phyloP scores from a whole-genome alignment of 2,797 vertebrate species.

The Enteromius mattozi region DNA sequence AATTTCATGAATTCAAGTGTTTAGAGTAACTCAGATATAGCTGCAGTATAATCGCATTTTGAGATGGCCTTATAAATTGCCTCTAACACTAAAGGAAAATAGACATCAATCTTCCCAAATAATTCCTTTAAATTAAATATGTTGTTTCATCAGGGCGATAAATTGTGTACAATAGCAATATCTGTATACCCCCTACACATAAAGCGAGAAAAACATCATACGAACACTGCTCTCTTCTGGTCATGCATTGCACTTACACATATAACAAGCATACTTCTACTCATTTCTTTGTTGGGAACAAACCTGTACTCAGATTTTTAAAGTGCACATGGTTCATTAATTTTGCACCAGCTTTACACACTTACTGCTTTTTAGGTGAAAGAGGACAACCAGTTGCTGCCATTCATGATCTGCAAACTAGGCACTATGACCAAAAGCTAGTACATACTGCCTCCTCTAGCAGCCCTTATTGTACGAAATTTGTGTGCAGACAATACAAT shows the following conservation, averaged over 20 bases:
- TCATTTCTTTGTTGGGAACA: slow-evolving; percentile 46
- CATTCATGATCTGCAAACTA: neutral
- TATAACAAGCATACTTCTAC: slow-evolving; percentile 37
- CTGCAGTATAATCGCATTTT: slow-evolving; percentile 40
- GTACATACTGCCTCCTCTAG: neutral
- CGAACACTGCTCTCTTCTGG: slow-evolving; percentile 45
- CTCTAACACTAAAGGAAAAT: slow-evolving; percentile 3
- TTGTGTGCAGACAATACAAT: slow-evolving; percentile 22
- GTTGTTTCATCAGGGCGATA: neutral
- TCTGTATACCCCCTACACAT: slow-evolving; percentile 40
- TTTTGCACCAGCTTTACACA: neutral
- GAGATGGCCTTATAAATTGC: slow-evolving; percentile 34
- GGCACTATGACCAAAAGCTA: neutral
- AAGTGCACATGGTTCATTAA: slow-evolving; percentile 57
- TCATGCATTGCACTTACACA: slow-evolving; percentile 47
- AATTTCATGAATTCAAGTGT: slow-evolving; percentile 62
- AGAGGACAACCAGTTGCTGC: neutral
- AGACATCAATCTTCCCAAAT: neutral
- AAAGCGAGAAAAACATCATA: slow-evolving; percentile 41
- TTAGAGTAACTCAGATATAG: slow-evolving; percentile 39
- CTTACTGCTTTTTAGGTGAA: neutral
- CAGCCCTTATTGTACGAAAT: slow-evolving; percentile 39
- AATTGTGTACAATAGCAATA: slow-evolving; percentile 30
- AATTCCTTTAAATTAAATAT: slow-evolving; percentile 16
- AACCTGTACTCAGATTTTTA: slow-evolving; percentile 57